These are phyloP conservation scores for Cydia fagiglandana DNA, from an alignment of 1,140 invertebrate species.

Conservation along the genomic window DNA sequence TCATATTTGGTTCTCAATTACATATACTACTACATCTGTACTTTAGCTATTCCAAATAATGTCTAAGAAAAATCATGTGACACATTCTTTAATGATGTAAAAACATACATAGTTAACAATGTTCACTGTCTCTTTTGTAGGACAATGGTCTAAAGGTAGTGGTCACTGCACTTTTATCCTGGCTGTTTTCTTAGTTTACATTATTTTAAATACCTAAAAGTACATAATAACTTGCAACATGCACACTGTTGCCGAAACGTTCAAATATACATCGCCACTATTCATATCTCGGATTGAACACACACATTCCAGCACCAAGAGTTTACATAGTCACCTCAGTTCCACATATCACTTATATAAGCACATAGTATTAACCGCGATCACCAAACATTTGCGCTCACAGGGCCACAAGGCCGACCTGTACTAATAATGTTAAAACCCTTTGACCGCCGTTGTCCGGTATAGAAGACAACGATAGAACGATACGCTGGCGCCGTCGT, in stretches of 20 bases:
- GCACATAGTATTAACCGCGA: neutral
- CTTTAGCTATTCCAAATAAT: neutral
- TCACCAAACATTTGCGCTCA: neutral
- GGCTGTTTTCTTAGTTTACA: neutral
- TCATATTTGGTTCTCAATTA: constrained; percentile 25
- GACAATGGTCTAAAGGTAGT: neutral
- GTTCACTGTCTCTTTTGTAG: neutral
- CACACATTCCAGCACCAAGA: constrained; percentile 12
- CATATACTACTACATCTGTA: neutral
- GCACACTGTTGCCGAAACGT: constrained; percentile 1
- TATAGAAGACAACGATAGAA: no score
- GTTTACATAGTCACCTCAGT: neutral
- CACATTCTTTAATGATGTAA: neutral
- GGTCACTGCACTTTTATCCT: neutral
- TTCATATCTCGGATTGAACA: neutral
- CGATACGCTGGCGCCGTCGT: no score
- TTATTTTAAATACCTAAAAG: neutral
- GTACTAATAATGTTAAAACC: no score
- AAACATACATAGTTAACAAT: neutral
- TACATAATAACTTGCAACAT: neutral
- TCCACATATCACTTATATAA: neutral
- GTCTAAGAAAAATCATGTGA: neutral
- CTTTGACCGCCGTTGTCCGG: no score
- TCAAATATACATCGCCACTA: constrained; percentile 1
- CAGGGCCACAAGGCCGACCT: no score